Percentiles rank a stretch among this genome's conserved stretches.
These are phyloP conservation scores for Hydractinia symbiolongicarpus DNA, from an alignment of 30 jellyfish, hydroid and myxozoan species.

Conservation along the genomic window DNA sequence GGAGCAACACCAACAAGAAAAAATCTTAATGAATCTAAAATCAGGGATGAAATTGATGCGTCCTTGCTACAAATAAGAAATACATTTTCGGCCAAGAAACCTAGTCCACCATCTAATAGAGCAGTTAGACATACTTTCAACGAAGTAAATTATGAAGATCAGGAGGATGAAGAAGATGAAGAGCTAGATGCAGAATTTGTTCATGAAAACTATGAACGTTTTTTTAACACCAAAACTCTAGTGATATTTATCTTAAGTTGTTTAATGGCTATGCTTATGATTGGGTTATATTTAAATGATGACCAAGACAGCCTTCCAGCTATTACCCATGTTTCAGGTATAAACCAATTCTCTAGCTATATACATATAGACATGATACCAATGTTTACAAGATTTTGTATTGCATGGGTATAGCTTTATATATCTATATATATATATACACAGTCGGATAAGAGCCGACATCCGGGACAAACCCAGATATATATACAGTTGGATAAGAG, in stretches of 20 bases:
- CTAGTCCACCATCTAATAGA: constrained; percentile 29
- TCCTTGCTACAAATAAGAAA: constrained; percentile 14
- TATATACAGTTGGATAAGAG: too few relatives aligned
- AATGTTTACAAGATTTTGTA: too few relatives aligned
- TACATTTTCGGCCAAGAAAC: constrained; percentile 21
- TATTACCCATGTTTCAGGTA: background rate
- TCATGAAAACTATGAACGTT: background rate
- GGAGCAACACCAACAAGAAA: constrained; percentile 1
- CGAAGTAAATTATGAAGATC: constrained; percentile 6
- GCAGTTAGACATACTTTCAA: background rate
- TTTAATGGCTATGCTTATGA: background rate
- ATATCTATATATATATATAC: too few relatives aligned
- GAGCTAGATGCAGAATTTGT: constrained; percentile 26
- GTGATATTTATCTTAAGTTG: too few relatives aligned
- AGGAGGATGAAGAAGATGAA: constrained; percentile 20
- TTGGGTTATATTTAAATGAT: background rate
- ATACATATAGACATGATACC: too few relatives aligned
- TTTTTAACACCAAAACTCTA: too few relatives aligned
- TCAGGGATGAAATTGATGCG: constrained; percentile 30
- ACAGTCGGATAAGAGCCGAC: too few relatives aligned
- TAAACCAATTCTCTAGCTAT: background rate
- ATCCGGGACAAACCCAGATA: too few relatives aligned
- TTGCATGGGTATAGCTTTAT: too few relatives aligned
- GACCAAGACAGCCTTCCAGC: background rate
- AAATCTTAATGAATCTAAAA: background rate